These are phyloP conservation scores for Drosophila meridiana DNA, from an alignment of 2,888 invertebrate species.

Conservation along the genomic window DNA sequence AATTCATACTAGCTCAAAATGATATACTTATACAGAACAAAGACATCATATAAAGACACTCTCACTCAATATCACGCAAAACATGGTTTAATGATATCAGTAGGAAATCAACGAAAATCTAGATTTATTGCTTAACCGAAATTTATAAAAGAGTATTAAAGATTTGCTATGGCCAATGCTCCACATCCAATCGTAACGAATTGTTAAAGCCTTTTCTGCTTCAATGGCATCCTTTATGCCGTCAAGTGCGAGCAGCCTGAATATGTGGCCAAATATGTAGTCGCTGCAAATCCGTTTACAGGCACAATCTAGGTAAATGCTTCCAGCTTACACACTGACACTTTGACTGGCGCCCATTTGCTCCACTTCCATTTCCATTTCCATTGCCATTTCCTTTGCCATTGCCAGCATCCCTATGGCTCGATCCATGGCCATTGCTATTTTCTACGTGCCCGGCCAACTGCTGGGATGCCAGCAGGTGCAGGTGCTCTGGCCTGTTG, in stretches of 20 bases:
- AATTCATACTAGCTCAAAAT: not conserved
- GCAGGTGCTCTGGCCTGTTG: conserved; percentile 67
- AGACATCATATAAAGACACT: not conserved
- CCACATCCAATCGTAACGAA: conserved; percentile 7
- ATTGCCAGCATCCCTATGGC: conserved; percentile 5
- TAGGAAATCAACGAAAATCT: not conserved
- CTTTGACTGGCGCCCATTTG: conserved; percentile 72
- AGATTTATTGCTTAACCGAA: conserved; percentile 19
- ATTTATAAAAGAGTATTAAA: conserved; percentile 13
- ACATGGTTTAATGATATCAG: not conserved
- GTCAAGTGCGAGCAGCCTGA: conserved; percentile 37
- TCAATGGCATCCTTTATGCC: conserved; percentile 22
- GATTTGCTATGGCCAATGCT: conserved; percentile 6
- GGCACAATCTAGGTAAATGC: conserved; percentile 73
- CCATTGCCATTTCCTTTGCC: conserved; percentile 37
- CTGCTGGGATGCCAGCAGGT: conserved; percentile 78
- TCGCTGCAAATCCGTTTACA: conserved; percentile 42
- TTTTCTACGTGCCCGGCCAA: conserved; percentile 68
- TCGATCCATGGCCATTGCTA: conserved; percentile 35
- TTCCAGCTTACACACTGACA: conserved; percentile 78
- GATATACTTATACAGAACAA: no score
- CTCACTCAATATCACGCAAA: not conserved
- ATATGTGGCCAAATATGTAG: conserved; percentile 47
- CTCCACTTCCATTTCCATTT: conserved; percentile 45
- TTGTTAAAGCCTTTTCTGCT: conserved; percentile 40